These are phyloP conservation scores for Ormyrus pomaceus DNA, from an alignment of 2,888 invertebrate genomes.

Conservation along the genomic window DNA sequence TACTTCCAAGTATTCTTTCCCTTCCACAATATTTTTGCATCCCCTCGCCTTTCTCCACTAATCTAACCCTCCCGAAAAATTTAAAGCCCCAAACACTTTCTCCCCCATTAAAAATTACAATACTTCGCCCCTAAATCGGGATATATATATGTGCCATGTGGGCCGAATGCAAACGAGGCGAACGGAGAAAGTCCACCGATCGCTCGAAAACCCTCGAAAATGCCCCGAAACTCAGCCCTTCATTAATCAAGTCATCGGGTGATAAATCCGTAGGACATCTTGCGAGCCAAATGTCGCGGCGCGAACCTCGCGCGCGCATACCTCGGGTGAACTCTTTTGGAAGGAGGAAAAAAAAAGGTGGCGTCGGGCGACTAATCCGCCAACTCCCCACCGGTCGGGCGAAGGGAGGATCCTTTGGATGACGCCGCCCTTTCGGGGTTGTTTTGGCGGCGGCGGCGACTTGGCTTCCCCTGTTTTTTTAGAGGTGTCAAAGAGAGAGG, in stretches of 20 bases:
- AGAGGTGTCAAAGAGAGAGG: not conserved
- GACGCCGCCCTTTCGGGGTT: slow-evolving; percentile 28
- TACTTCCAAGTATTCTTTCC: too few species aligned
- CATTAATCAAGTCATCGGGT: slow-evolving; percentile 8
- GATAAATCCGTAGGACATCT: not conserved
- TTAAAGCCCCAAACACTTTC: not conserved
- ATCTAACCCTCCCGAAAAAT: not conserved
- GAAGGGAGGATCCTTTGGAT: not conserved
- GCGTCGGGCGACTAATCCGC: not conserved
- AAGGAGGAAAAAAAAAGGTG: not conserved
- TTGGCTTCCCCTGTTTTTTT: not conserved
- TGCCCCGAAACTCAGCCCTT: not conserved
- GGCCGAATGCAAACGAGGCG: slow-evolving; percentile 1
- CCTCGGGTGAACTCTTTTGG: slow-evolving; percentile 1
- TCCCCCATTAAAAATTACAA: slow-evolving; percentile 4
- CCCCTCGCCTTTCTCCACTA: too few species aligned
- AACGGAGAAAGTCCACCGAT: too few species aligned
- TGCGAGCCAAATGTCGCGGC: not conserved
- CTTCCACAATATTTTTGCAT: too few species aligned
- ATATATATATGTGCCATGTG: not conserved
- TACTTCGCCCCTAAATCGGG: not conserved
- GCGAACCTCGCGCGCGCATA: not conserved
- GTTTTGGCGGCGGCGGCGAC: not conserved
- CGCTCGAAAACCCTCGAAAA: not conserved
- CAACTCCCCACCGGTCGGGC: not conserved